phyloP scores from a whole-genome alignment of 2,113 vertebrate species.

The Phalacrocorax brasilianus region DNA sequence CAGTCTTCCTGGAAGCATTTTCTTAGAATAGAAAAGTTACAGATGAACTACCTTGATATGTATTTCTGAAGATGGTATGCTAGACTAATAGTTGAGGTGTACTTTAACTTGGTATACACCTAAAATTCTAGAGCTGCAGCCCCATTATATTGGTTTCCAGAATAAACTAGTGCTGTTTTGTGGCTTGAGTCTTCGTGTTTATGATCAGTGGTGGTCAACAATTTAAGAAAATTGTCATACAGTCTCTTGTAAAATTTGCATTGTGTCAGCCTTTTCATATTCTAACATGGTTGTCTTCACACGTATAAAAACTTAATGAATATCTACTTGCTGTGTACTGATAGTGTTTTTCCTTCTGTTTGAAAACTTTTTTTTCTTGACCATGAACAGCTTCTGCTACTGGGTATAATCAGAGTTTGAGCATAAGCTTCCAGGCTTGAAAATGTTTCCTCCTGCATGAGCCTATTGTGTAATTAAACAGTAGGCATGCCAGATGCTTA shows the following conservation, averaged over 20 bases:
- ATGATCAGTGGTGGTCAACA: neutral
- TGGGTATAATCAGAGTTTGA: neutral
- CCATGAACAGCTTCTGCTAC: neutral
- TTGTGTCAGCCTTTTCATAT: neutral
- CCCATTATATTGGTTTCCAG: neutral
- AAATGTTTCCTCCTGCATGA: slow-evolving; percentile 1
- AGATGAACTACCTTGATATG: fast-evolving
- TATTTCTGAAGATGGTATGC: neutral
- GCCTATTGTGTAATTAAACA: slow-evolving; percentile 41
- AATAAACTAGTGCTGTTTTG: neutral
- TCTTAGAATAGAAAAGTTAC: neutral
- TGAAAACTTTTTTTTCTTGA: neutral
- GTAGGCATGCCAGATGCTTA: slow-evolving; percentile 31
- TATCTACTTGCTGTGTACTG: neutral
- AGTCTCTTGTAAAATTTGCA: neutral
- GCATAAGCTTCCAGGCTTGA: neutral
- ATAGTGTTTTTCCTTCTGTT: neutral
- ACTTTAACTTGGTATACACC: neutral
- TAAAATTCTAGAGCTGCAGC: neutral
- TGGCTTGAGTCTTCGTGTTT: neutral
- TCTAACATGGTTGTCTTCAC: neutral
- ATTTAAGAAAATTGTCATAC: neutral
- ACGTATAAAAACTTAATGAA: neutral
- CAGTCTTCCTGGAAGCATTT: neutral
- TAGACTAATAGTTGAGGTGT: neutral